Evolutionary conservation across 2,113 vertebrate genomes (phyloP).

Genomic region (Dendropsophus ebraccatus): DNA sequence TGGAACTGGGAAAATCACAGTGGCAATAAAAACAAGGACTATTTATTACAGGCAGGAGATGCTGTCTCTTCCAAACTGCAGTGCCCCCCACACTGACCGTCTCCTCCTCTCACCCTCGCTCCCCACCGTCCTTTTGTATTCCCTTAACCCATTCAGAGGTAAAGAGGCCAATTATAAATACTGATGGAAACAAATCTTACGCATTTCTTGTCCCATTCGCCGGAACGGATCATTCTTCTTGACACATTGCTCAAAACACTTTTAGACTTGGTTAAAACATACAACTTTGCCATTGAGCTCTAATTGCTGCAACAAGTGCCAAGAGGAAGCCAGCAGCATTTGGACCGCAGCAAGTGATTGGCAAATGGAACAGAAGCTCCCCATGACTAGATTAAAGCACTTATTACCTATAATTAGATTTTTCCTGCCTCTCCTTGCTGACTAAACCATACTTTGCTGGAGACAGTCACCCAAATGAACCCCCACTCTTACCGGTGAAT

Average conservation of each 20-base stretch:
- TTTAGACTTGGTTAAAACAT: constrained; percentile 14
- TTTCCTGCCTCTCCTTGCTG: constrained; percentile 6
- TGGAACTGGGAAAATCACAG: constrained; percentile 61
- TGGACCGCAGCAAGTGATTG: constrained; percentile 15
- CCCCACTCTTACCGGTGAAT: background rate
- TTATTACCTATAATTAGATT: constrained; percentile 6
- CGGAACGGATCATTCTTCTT: background rate
- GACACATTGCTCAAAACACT: background rate
- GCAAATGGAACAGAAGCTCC: background rate
- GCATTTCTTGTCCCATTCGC: background rate
- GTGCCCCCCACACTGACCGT: constrained; percentile 42
- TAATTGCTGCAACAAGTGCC: constrained; percentile 27
- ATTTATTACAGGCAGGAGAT: constrained; percentile 59
- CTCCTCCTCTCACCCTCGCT: constrained; percentile 43
- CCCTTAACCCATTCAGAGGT: constrained; percentile 42
- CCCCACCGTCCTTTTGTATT: constrained; percentile 22
- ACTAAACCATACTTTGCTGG: background rate
- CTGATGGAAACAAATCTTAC: background rate
- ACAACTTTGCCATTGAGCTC: background rate
- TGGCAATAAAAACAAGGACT: constrained; percentile 59
- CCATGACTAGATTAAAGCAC: constrained; percentile 6
- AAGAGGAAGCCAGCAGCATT: background rate
- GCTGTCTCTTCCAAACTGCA: constrained; percentile 38
- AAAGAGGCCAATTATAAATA: background rate
- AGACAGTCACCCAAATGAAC: constrained; percentile 7